A percentile compares a stretch with the other conserved stretches of the same genome.
These are phyloP conservation scores for Candidula unifasciata DNA, from an alignment of 2,888 invertebrate species.

Conservation along the genomic window DNA sequence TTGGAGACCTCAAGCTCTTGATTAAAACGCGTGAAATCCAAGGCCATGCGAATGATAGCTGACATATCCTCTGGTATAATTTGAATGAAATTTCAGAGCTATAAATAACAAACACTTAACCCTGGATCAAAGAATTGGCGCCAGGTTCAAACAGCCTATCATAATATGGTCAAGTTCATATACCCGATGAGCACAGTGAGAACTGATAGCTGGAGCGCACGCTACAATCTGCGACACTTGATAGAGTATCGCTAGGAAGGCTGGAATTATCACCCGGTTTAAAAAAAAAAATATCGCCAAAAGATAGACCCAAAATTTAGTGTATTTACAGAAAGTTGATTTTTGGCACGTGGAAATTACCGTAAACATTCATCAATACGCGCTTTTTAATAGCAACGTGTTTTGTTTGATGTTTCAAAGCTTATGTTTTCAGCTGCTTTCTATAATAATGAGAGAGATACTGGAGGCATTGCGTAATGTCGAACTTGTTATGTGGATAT, in stretches of 20 bases:
- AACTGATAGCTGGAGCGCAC: not conserved
- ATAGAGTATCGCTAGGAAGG: not conserved
- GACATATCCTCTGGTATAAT: not conserved
- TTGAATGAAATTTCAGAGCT: not conserved
- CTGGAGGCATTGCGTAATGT: too few species aligned
- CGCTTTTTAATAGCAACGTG: too few species aligned
- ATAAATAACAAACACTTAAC: slow-evolving; percentile 2
- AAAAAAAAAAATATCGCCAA: too few species aligned
- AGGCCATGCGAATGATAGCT: not conserved
- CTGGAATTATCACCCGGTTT: too few species aligned
- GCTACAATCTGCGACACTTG: not conserved
- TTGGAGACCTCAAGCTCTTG: not conserved
- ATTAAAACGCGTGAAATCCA: not conserved
- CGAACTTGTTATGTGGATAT: too few species aligned
- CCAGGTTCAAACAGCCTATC: not conserved
- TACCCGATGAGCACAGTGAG: not conserved
- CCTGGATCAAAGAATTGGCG: not conserved
- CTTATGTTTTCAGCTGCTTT: too few species aligned
- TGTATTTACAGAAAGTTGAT: too few species aligned
- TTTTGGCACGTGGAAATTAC: too few species aligned
- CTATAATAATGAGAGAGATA: too few species aligned
- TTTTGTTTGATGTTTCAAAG: too few species aligned
- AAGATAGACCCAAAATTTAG: too few species aligned
- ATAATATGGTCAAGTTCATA: not conserved
- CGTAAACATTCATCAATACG: too few species aligned